Base-by-base conservation (phyloP, 2,113 vertebrate genomes). In the Heptranchias perlo region DNA sequence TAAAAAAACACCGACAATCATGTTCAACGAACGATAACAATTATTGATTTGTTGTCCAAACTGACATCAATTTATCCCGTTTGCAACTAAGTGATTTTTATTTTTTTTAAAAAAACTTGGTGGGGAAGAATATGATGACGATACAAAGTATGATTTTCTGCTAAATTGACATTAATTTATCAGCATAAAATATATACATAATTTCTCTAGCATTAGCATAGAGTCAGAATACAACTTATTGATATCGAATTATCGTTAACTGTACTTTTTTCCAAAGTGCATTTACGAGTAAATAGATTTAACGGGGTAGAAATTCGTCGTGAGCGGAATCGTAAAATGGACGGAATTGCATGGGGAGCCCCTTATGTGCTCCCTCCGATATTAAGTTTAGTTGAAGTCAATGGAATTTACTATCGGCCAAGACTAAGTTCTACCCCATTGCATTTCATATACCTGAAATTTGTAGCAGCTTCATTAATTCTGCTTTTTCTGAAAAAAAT, bases 311-410 rank as follows among this genome's bases (percentile, higher is more conserved):
- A 1, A 16, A 78, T 7, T 82, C 14, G 3, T 44, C 39, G 44
- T 44, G 0, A 4, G 4, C 4, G 16, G 18, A 7, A 44, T 0
- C 0, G 0, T 0, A 39, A 82, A 21, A 44, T 6, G 6, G 39
- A n/a, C 0, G 3, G 5, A 82, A 47, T 44, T 21, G 0, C 4
- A 44, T 82, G 3, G 4, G 39, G 2, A 7, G 31, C 58, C 4
- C 6, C 58, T 8, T 69, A 4, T 1, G 28, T 69, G 25, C 28
- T 0, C 78, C 39, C 21, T 18, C 78, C 18, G 10, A 44, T 14
- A 47, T 82, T 82, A 4, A 21, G 5, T 47, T 47, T 39, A 82
- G 4, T 82, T 44, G 39, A 44, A 21, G 39, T 47, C 3, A 47
- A 23, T 82, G 1, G 3, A 3, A 44, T 18, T 44, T 18, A 1